These are phyloP conservation scores for Poecilia gillii DNA, from an alignment of 2,797 vertebrate genomes.

Conservation along the genomic window DNA sequence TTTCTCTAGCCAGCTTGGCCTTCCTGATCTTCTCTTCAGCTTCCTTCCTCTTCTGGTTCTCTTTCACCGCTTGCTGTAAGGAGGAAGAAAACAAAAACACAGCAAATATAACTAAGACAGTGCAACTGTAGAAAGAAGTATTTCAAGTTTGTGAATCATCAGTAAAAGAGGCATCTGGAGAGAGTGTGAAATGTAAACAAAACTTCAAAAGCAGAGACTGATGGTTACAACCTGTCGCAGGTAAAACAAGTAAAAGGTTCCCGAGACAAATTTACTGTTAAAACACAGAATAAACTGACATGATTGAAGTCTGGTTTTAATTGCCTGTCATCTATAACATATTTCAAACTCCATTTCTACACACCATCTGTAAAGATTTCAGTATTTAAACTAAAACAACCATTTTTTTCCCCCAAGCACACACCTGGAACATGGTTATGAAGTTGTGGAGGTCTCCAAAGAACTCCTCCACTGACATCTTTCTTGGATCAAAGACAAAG, in stretches of 20 bases:
- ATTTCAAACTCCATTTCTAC: neutral
- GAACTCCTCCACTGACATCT: slow-evolving; percentile 85
- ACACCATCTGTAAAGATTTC: neutral
- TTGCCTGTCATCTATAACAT: slow-evolving; percentile 14
- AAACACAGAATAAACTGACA: slow-evolving; percentile 43
- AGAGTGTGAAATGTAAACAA: slow-evolving; percentile 21
- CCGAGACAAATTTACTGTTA: slow-evolving; percentile 24
- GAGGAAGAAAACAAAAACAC: neutral
- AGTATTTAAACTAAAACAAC: neutral
- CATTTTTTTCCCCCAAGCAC: slow-evolving; percentile 13
- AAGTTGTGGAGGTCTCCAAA: slow-evolving; percentile 89
- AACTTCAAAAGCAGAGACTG: slow-evolving; percentile 24
- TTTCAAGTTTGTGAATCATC: neutral
- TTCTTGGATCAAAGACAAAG: slow-evolving; percentile 86
- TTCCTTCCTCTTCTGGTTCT: slow-evolving; percentile 86
- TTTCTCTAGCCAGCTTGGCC: slow-evolving; percentile 86
- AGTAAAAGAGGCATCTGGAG: neutral
- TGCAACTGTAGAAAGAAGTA: neutral
- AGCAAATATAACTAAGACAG: neutral
- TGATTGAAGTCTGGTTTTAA: slow-evolving; percentile 10
- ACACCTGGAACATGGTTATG: slow-evolving; percentile 88
- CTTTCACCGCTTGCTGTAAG: slow-evolving; percentile 86
- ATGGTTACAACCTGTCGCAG: slow-evolving; percentile 29
- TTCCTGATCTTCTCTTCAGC: slow-evolving; percentile 86
- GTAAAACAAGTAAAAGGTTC: slow-evolving; percentile 46